A percentile compares a stretch with the other conserved stretches of the same genome.
phyloP scores from a whole-genome alignment of 2,888 invertebrate species.

The Polyommatus iphigenia region DNA sequence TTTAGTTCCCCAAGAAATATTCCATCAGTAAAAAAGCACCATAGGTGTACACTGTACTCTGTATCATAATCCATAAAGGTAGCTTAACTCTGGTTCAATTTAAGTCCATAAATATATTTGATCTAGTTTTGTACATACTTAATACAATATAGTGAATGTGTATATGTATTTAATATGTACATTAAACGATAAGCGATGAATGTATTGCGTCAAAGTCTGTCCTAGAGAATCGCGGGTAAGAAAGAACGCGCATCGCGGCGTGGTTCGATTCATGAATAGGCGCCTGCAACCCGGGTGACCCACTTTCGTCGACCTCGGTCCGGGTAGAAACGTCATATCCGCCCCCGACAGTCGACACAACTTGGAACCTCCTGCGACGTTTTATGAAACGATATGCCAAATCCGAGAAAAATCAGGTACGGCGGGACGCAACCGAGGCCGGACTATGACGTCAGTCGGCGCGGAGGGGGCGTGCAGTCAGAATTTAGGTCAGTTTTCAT shows the following conservation, averaged over 20 bases:
- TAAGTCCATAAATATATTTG: no score
- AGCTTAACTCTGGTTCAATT: no score
- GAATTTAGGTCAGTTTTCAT: conserved; percentile 84
- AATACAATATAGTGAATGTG: no score
- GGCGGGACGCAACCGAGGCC: conserved; percentile 54
- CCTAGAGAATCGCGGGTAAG: conserved; percentile 60
- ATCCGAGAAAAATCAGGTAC: conserved; percentile 51
- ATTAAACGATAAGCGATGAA: background rate
- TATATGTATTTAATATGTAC: background rate
- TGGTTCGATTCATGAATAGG: conserved; percentile 80
- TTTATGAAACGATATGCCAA: conserved; percentile 43
- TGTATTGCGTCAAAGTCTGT: conserved; percentile 49
- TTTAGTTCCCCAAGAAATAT: no score
- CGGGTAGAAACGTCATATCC: conserved; percentile 49
- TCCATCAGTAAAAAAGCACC: no score
- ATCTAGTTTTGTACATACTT: no score
- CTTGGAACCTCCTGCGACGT: conserved; percentile 40
- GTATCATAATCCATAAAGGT: no score
- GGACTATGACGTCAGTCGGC: conserved; percentile 79
- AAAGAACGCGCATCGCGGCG: conserved; percentile 72
- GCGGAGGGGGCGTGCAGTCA: conserved; percentile 70
- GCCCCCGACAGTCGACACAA: conserved; percentile 39
- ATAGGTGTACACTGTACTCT: no score
- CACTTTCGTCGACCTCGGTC: conserved; percentile 74
- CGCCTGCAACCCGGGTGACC: conserved; percentile 84